Evolutionary conservation across 1,140 invertebrate species (phyloP).

Genomic region (Liolophura sinensis): DNA sequence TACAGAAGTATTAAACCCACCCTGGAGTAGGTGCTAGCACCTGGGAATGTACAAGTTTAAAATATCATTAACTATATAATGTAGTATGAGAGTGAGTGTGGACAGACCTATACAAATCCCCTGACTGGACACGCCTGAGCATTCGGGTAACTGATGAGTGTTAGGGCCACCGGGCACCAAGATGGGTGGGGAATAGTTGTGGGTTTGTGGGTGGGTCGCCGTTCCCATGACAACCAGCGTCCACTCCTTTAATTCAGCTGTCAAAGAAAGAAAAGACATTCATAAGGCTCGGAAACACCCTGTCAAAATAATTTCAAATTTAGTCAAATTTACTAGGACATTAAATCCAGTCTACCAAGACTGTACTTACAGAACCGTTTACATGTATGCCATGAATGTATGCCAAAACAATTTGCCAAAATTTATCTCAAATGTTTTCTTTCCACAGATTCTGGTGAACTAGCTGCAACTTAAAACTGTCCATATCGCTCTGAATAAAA

Average conservation of each 20-base stretch:
- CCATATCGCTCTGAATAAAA: no score
- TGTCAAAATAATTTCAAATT: no score
- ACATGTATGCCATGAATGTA: no score
- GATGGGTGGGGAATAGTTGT: conserved; percentile 24
- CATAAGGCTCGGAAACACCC: no score
- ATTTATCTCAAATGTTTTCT: no score
- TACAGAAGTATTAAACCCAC: neutral
- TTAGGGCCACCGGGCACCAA: conserved; percentile 7
- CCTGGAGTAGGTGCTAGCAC: neutral
- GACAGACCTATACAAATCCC: conserved; percentile 50
- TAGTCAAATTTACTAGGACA: no score
- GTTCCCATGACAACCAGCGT: conserved; percentile 44
- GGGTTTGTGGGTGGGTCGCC: conserved; percentile 33
- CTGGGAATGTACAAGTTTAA: conserved; percentile 3
- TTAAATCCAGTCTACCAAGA: no score
- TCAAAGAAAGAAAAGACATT: conserved; percentile 12
- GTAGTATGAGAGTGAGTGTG: conserved; percentile 12
- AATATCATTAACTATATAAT: conserved; percentile 3
- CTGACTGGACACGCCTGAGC: conserved; percentile 42
- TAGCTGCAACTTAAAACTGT: no score
- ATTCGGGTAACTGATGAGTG: conserved; percentile 28
- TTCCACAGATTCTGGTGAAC: no score
- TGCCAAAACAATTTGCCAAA: no score
- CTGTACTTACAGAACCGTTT: no score
- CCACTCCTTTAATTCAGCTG: conserved; percentile 51